A percentile compares a stretch with the other conserved stretches of the same genome.
Evolutionary conservation across 2,888 invertebrate species (phyloP).

Genomic region (Argynnis bischoffii): DNA sequence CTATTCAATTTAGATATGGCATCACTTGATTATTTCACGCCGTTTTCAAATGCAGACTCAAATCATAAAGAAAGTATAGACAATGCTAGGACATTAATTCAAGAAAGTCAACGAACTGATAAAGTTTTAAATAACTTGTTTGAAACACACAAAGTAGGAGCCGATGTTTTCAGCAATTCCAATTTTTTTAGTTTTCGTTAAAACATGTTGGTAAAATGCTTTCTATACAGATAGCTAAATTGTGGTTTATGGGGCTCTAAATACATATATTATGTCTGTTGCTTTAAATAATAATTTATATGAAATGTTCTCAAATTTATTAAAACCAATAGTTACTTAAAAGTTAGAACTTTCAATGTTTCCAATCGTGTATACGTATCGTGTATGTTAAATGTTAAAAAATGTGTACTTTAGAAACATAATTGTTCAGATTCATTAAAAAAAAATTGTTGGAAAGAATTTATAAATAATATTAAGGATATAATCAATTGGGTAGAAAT

Average conservation of each 20-base stretch:
- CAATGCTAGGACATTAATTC: constrained; percentile 50
- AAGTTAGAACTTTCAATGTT: too few relatives aligned
- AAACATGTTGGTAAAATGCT: neutral
- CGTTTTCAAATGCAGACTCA: constrained; percentile 26
- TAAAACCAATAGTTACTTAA: too few relatives aligned
- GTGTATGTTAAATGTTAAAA: too few relatives aligned
- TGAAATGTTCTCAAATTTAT: too few relatives aligned
- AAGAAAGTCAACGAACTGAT: constrained; percentile 48
- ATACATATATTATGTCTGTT: too few relatives aligned
- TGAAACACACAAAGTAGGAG: constrained; percentile 36
- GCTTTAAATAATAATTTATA: too few relatives aligned
- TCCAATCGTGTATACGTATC: too few relatives aligned
- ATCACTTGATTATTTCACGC: constrained; percentile 24
- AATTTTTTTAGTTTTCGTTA: constrained; percentile 40
- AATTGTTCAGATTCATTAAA: too few relatives aligned
- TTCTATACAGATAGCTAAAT: too few relatives aligned
- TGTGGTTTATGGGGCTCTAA: too few relatives aligned
- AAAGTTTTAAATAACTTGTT: constrained; percentile 44
- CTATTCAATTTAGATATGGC: constrained; percentile 7
- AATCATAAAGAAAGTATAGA: constrained; percentile 44
- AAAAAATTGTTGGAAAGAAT: too few relatives aligned
- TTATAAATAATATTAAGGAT: neutral
- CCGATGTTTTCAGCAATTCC: constrained; percentile 45
- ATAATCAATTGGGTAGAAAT: neutral
- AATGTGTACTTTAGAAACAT: too few relatives aligned